A percentile compares a stretch with the other conserved stretches of the same genome.
Evolutionary conservation across 2,797 vertebrate species (phyloP).

Genomic region (Brotula barbata): DNA sequence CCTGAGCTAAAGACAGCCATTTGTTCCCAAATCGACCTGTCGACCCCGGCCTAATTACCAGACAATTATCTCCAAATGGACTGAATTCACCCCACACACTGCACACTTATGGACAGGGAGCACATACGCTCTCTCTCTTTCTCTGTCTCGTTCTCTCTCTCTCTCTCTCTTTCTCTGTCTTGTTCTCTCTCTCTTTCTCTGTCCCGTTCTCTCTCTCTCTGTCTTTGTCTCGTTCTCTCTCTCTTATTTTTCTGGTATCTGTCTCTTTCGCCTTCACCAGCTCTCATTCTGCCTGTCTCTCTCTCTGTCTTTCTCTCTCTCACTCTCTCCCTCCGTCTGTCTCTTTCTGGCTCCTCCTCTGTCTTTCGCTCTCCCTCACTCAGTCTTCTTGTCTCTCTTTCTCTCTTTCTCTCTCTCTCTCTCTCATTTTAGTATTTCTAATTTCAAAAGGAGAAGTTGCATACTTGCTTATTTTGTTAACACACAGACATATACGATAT

Average conservation of each 20-base stretch:
- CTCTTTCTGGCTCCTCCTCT: conserved; percentile 15
- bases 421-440: conserved; percentile 26
- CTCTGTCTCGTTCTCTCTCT: conserved; percentile 25
- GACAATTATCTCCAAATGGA: conserved; percentile 88
- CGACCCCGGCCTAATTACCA: conserved; percentile 88
- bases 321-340: background rate
- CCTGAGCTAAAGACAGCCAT: conserved; percentile 87
- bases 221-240: conserved; percentile 27
- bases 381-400: background rate
- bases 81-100: conserved; percentile 69
- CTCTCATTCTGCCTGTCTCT: conserved; percentile 19
- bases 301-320: conserved; percentile 28
- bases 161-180: background rate
- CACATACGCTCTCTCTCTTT: conserved; percentile 53
- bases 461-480: background rate
- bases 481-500: background rate
- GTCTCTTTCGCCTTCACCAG: no score
- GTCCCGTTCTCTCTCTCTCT: conserved; percentile 20
- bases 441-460: conserved; percentile 26
- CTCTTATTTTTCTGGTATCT: no score
- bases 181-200: no score
- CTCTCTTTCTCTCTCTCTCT: background rate
- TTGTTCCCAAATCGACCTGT: conserved; percentile 85
- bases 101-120: conserved; percentile 57
- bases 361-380: conserved; percentile 22